Conservation (phyloP, 2,888 invertebrate species). For the Tridacna crocea region DNA sequence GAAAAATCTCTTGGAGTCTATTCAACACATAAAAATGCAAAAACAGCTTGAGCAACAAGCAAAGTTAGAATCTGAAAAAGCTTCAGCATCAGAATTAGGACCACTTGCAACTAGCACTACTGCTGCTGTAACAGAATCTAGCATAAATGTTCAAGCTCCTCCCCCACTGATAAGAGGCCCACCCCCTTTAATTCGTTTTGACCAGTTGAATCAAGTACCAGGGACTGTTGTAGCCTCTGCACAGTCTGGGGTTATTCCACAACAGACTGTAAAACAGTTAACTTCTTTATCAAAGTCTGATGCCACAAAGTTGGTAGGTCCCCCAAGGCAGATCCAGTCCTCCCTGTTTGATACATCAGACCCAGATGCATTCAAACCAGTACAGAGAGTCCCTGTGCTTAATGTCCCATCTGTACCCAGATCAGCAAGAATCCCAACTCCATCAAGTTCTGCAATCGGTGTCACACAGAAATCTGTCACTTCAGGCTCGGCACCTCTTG, state of each 20-base stretch:
- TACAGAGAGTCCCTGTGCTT: constrained; percentile 59
- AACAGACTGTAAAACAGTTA: constrained; percentile 5
- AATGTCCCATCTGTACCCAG: constrained; percentile 66
- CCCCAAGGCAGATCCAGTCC: constrained; percentile 49
- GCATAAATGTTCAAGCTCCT: constrained; percentile 31
- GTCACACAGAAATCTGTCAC: constrained; percentile 5
- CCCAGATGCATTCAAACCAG: constrained; percentile 37
- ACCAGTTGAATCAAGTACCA: constrained; percentile 45
- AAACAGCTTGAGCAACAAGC: constrained; percentile 46
- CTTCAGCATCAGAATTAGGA: neutral
- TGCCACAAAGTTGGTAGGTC: neutral
- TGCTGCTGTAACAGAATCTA: neutral
- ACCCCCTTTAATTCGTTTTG: constrained; percentile 65
- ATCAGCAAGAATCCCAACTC: constrained; percentile 17
- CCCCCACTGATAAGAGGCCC: constrained; percentile 69
- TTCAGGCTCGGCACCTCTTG: constrained; percentile 49
- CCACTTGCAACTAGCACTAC: neutral
- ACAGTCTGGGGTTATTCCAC: constrained; percentile 1
- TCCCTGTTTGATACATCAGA: constrained; percentile 56
- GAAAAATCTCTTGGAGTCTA: constrained; percentile 55
- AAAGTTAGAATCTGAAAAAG: neutral
- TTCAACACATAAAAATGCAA: constrained; percentile 51
- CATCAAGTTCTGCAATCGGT: neutral
- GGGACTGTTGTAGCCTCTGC: constrained; percentile 4
- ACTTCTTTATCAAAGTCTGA: neutral